Evolutionary conservation across 2,113 vertebrate genomes (phyloP), one percentile per base, ranked within the genome.

Genomic region (Otocyon megalotis): DNA sequence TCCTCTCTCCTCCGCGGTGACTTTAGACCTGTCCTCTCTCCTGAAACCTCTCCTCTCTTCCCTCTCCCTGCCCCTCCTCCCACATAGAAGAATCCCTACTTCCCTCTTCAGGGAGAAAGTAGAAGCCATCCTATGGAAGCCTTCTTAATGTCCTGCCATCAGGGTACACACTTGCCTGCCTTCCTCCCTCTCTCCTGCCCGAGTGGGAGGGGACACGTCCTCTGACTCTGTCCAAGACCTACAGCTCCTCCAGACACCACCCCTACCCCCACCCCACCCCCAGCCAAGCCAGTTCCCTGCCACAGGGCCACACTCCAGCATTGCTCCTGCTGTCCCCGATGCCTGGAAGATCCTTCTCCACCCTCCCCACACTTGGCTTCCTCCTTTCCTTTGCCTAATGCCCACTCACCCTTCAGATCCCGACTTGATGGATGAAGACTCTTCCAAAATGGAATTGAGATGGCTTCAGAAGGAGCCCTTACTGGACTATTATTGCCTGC

Each of bases 71-170:
- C 19, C 69, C 35, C 32, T 79, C 28, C 19, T 67, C 35, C 65
- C 15, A 62, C 28, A 76, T 22, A 58, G 62, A 76, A 79, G 95
- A 63, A 63, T 14, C 74, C 80, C 87, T 22, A 28, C 76, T 67
- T 63, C 71, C 43, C 32, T 83, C 86, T 76, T 84, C 54, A 58
- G 72, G 96, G 88, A 65, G 54, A 91, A 85, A 60, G 62, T n/a
- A 67, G 90, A 95, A 88, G 65, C 30, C 58, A 32, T 76, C 67
- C 0, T 2, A 5, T 30, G 83, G 74, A 83, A 69, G 22, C 19
- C 37, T 71, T 91, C 50, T 62, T 32, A 15, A 32, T 62, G 32
- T 37, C 54, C 79, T 85, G 30, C 58, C 63, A 8, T 35, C n/a
- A 81, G 84, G 63, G 74, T 20, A 30, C 32, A 72, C 24, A n/a